Conservation (phyloP, 1,140 invertebrate species). For the Drosophila rufa region DNA sequence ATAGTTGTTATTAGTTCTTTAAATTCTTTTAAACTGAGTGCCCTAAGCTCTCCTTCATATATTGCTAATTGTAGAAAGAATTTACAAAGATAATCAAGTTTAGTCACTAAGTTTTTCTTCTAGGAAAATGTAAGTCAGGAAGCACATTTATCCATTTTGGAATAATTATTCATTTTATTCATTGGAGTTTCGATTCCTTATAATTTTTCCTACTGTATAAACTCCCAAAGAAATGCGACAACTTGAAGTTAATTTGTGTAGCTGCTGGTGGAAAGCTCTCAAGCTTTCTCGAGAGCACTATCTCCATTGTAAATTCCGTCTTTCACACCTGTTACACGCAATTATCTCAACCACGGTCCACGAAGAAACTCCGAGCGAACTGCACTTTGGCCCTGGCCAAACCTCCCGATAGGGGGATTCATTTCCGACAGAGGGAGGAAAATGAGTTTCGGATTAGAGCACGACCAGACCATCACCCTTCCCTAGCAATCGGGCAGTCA, state of each 20-base stretch:
- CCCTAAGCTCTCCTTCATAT: not conserved
- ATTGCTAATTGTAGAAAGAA: no score
- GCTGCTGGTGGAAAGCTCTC: slow-evolving; percentile 35
- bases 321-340: slow-evolving; percentile 84
- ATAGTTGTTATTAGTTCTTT: not conserved
- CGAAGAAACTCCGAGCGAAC: slow-evolving; percentile 65
- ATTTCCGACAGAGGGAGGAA: slow-evolving; percentile 70
- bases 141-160: no score
- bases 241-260: slow-evolving; percentile 71
- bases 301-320: slow-evolving; percentile 80
- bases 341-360: slow-evolving; percentile 68
- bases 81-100: no score
- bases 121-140: no score
- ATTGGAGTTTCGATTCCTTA: not conserved
- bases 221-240: slow-evolving; percentile 30
- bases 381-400: slow-evolving; percentile 49
- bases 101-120: no score
- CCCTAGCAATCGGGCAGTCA: slow-evolving; percentile 44
- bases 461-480: slow-evolving; percentile 34
- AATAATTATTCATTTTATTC: no score
- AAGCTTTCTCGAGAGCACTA: slow-evolving; percentile 51
- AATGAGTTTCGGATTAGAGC: slow-evolving; percentile 83
- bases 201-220: not conserved
- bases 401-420: slow-evolving; percentile 58
- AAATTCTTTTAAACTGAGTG: not conserved